Conservation (phyloP, 1,140 invertebrate genomes). For the Monomorium pharaonis region DNA sequence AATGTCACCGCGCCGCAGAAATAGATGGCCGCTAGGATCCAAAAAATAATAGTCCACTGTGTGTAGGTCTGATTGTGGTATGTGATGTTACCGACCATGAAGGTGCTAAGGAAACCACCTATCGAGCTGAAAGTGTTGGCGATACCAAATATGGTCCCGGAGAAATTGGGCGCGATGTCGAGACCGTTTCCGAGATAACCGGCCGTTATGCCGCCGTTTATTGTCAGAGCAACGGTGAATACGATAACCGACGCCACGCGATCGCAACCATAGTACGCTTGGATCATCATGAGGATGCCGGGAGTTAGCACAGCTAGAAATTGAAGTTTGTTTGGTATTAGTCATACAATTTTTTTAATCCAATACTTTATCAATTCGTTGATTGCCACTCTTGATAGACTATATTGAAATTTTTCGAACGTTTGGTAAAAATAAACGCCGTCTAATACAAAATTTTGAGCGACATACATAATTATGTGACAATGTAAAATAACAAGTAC, state of each 20-base stretch:
- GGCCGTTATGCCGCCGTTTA: slow-evolving; percentile 94
- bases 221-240: slow-evolving; percentile 91
- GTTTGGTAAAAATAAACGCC: not conserved
- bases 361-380: not conserved
- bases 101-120: slow-evolving; percentile 94
- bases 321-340: not conserved
- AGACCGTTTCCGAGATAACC: slow-evolving; percentile 95
- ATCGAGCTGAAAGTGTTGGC: slow-evolving; percentile 95
- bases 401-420: not conserved
- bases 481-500: not conserved
- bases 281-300: slow-evolving; percentile 89
- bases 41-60: slow-evolving; percentile 95
- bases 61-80: slow-evolving; percentile 90
- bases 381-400: not conserved
- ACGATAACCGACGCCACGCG: slow-evolving; percentile 89
- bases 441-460: not conserved
- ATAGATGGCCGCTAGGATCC: slow-evolving; percentile 91
- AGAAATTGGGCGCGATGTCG: slow-evolving; percentile 96
- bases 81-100: slow-evolving; percentile 93
- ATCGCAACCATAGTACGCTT: slow-evolving; percentile 89
- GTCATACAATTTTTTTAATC: not conserved
- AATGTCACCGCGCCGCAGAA: slow-evolving; percentile 89
- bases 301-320: slow-evolving; percentile 87
- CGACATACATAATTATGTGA: too few species aligned
- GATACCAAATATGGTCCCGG: slow-evolving; percentile 95